Evolutionary conservation across 2,888 invertebrate species (phyloP).

Genomic region (Acleris literana): DNA sequence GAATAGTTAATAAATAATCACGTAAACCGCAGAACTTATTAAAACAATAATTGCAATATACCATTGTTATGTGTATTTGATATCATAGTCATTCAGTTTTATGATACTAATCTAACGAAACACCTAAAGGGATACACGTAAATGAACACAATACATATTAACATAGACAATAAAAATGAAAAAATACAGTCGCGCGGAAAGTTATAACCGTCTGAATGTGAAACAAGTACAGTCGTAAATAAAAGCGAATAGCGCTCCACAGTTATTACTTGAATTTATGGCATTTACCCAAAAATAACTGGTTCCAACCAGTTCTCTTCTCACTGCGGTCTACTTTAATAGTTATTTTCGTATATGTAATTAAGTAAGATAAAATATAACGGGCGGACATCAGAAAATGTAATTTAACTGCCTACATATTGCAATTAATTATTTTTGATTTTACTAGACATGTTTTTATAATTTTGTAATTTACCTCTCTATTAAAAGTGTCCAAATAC

Average conservation of each 20-base stretch:
- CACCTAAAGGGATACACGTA: slow-evolving; percentile 13
- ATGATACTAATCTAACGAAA: no score
- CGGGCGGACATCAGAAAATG: background rate
- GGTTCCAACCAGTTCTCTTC: slow-evolving; percentile 33
- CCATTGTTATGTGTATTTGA: no score
- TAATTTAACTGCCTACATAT: no score
- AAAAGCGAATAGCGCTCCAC: slow-evolving; percentile 76
- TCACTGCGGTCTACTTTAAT: slow-evolving; percentile 5
- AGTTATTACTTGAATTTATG: slow-evolving; percentile 57
- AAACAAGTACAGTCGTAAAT: slow-evolving; percentile 81
- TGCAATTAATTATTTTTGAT: no score
- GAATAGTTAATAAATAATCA: no score
- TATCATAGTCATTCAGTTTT: no score
- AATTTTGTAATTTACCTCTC: no score
- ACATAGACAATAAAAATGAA: slow-evolving; percentile 72
- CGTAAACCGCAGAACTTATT: no score
- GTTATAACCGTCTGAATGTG: slow-evolving; percentile 75
- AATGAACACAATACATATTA: slow-evolving; percentile 56
- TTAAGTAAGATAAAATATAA: slow-evolving; percentile 11
- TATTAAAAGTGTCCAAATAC: no score
- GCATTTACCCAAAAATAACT: slow-evolving; percentile 42
- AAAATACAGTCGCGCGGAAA: slow-evolving; percentile 74
- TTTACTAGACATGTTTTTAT: no score
- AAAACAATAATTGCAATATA: no score
- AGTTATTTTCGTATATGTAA: slow-evolving; percentile 30